Evolutionary conservation across 2,113 vertebrate species (phyloP).

Genomic region (Bubalus kerabau): DNA sequence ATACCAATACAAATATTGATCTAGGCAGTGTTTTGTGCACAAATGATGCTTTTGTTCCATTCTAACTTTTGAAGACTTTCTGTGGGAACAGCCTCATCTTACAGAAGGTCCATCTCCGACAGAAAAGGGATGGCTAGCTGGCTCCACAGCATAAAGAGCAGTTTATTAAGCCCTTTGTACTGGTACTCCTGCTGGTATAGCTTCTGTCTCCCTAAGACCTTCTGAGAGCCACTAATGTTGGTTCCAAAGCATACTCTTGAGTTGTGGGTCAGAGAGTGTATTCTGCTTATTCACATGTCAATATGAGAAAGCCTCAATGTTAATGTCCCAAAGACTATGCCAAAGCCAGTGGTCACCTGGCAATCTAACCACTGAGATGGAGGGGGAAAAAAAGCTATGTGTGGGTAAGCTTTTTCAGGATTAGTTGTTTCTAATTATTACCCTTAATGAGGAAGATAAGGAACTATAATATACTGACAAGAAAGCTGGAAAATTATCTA

Average conservation of each 20-base stretch:
- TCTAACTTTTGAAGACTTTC: background rate
- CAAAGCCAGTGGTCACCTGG: background rate
- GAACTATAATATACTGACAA: background rate
- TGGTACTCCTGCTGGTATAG: background rate
- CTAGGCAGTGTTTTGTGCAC: background rate
- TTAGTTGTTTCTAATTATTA: background rate
- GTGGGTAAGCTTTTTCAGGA: background rate
- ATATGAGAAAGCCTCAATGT: background rate
- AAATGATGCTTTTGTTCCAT: background rate
- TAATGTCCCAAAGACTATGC: background rate
- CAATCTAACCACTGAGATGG: background rate
- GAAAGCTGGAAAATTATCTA: background rate
- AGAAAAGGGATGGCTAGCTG: background rate
- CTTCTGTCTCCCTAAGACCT: conserved; percentile 42
- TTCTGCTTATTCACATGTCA: background rate
- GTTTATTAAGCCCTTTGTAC: background rate
- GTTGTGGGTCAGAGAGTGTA: background rate
- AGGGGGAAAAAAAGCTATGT: background rate
- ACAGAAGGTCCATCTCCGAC: background rate
- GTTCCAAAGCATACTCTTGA: background rate
- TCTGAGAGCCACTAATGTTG: background rate
- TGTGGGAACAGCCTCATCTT: background rate
- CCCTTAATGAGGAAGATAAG: background rate
- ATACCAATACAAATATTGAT: background rate
- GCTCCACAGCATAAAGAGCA: background rate